Evolutionary conservation across 2,888 invertebrate species (phyloP).

Genomic region (Ormia ochracea): DNA sequence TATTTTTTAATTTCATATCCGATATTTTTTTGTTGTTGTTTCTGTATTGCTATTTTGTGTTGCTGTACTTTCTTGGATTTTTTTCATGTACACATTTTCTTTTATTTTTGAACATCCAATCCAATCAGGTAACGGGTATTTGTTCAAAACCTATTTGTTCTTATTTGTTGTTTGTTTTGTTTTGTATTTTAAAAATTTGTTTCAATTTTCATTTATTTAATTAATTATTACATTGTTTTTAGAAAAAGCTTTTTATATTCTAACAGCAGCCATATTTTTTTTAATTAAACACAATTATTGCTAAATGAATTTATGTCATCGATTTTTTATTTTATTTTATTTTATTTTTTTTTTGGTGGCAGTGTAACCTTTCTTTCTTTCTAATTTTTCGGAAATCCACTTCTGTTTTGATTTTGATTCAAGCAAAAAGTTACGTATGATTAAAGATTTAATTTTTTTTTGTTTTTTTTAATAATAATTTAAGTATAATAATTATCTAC

Average conservation of each 20-base stretch:
- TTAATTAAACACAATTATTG: constrained; percentile 7
- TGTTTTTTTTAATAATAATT: constrained; percentile 8
- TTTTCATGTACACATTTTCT: background rate
- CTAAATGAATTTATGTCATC: constrained; percentile 12
- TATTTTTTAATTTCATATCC: constrained; percentile 3
- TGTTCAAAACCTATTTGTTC: constrained; percentile 56
- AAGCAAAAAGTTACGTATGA: constrained; percentile 50
- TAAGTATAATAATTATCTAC: constrained; percentile 26
- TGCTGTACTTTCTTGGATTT: constrained; percentile 28
- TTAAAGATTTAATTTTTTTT: too few relatives aligned
- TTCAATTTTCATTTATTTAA: background rate
- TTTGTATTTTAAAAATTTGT: background rate
- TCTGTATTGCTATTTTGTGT: constrained; percentile 54
- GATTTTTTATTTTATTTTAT: background rate
- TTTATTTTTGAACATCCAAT: constrained; percentile 58
- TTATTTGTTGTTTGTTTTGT: background rate
- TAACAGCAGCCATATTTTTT: constrained; percentile 43
- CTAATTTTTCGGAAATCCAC: background rate
- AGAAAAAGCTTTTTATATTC: constrained; percentile 44
- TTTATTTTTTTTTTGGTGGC: constrained; percentile 39
- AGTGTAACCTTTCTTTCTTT: constrained; percentile 44
- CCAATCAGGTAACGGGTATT: constrained; percentile 62
- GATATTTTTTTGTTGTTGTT: constrained; percentile 18
- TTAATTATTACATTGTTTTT: constrained; percentile 3
- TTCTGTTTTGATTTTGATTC: constrained; percentile 4